phyloP scores from a whole-genome alignment of 1,140 invertebrate species.

The Drosophila aff. region DNA sequence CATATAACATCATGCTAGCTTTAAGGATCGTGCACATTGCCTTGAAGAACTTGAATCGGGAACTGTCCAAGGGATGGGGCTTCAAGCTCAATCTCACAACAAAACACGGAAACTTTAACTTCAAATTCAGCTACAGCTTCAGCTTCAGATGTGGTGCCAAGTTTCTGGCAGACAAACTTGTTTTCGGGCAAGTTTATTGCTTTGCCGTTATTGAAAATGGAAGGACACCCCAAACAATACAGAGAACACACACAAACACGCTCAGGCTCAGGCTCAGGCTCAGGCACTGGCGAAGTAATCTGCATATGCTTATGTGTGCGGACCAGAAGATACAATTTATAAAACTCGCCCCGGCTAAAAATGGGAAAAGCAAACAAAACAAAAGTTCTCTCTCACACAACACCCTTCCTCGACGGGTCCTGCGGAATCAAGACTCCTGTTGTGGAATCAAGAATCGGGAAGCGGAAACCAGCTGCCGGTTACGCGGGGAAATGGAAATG shows the following conservation, averaged over 20 bases:
- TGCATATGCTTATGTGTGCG: conserved; percentile 54
- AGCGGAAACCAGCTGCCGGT: neutral
- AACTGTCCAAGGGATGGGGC: neutral
- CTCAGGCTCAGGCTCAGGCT: neutral
- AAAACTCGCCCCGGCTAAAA: conserved; percentile 44
- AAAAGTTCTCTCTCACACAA: conserved; percentile 32
- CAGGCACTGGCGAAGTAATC: conserved; percentile 41
- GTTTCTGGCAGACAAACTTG: conserved; percentile 24
- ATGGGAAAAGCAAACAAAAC: conserved; percentile 47
- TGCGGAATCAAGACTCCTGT: conserved; percentile 4
- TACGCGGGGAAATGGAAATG: too few relatives aligned
- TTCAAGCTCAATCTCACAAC: neutral
- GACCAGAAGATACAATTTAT: conserved; percentile 66
- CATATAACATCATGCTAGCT: neutral
- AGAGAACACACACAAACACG: neutral
- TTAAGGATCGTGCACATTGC: too few relatives aligned
- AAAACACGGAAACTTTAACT: neutral
- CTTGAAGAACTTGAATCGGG: too few relatives aligned
- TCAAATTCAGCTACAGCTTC: neutral
- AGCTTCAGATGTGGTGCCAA: conserved; percentile 36
- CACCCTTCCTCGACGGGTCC: conserved; percentile 18
- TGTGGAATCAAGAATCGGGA: neutral
- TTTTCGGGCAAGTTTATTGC: conserved; percentile 63
- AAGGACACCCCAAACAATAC: conserved; percentile 13
- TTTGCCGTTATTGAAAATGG: conserved; percentile 68